Evolutionary conservation across 2,888 invertebrate genomes (phyloP), one percentile per base, ranked within the genome.

Genomic region (Ischnura elegans): DNA sequence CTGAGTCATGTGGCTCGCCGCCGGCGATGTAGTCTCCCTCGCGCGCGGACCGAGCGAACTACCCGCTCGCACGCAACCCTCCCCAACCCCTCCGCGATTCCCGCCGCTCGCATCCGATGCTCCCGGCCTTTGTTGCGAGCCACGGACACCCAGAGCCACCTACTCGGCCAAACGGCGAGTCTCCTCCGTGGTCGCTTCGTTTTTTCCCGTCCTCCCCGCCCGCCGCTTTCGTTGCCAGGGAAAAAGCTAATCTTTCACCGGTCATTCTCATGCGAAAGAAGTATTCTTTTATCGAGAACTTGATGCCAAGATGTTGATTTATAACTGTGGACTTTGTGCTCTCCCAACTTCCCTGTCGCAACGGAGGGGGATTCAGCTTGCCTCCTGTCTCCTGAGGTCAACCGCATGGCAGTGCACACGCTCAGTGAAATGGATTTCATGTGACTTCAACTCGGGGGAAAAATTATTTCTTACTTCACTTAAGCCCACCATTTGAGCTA

Each of bases 21-120:
- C 43, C 61, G 90, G 90, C 61, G 90, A 66, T 90, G 90, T 90
- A 90, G 90, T 90, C 90, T 61, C 90, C 90, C 61, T 61, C 90
- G 55, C n/a, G 90, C 51, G 90, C 43, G 13, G 90, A 19, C n/a
- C 43, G 61, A 25, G 43, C 43, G 90, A 90, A 90, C 90, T 66
- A 90, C 90, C 13, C 61, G n/a, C 61, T 46, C 43, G 43, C 43
- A 76, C 76, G 76, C 76, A 76, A 21, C 45, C 61, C 90, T 5
- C n/a, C 43, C 25, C 36, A n/a, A 36, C 36, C 66, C 66, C 66
- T 42, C 21, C 8, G 2, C 2, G 13, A 16, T 47, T 51, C 87
- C n/a, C 47, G 25, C 87, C 47, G 42, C 55, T 10, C 55, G 42
- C 87, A 51, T 61, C 42, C 2, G 29, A 76, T 76, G 76, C 76